These are phyloP conservation scores for Trichonephila clavata DNA, from an alignment of 1,140 invertebrate species.

Conservation along the genomic window DNA sequence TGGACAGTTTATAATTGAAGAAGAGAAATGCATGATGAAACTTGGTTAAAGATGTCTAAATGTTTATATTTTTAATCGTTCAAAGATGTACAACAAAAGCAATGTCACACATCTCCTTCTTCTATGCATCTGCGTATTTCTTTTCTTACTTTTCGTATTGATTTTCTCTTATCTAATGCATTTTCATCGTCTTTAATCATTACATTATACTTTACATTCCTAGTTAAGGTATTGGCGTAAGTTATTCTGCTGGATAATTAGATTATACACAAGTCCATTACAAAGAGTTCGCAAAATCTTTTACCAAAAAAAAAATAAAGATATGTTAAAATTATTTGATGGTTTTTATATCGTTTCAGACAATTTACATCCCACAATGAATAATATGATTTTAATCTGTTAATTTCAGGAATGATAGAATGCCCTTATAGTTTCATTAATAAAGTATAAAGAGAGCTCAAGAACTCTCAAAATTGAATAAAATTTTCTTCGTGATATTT, in stretches of 20 bases:
- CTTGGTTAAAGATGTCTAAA: too few species aligned
- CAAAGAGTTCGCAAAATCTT: neutral
- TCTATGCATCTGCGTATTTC: too few species aligned
- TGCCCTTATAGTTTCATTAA: neutral
- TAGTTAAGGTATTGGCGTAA: neutral
- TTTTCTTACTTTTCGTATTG: too few species aligned
- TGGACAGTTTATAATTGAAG: too few species aligned
- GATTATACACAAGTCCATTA: neutral
- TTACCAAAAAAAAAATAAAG: neutral
- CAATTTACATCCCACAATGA: neutral
- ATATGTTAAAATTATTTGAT: neutral
- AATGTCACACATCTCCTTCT: too few species aligned
- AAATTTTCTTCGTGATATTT: neutral
- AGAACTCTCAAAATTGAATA: neutral
- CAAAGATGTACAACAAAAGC: too few species aligned
- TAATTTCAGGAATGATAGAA: neutral
- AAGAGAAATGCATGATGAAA: too few species aligned
- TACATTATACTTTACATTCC: neutral
- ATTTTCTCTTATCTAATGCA: neutral
- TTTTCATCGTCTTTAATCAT: neutral
- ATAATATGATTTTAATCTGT: neutral
- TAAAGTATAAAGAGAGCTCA: neutral
- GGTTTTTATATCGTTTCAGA: neutral
- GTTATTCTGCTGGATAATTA: neutral
- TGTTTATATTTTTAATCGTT: too few species aligned